These are phyloP conservation scores for Drosophila nigrodunni DNA, from an alignment of 1,140 invertebrate species.

Conservation along the genomic window DNA sequence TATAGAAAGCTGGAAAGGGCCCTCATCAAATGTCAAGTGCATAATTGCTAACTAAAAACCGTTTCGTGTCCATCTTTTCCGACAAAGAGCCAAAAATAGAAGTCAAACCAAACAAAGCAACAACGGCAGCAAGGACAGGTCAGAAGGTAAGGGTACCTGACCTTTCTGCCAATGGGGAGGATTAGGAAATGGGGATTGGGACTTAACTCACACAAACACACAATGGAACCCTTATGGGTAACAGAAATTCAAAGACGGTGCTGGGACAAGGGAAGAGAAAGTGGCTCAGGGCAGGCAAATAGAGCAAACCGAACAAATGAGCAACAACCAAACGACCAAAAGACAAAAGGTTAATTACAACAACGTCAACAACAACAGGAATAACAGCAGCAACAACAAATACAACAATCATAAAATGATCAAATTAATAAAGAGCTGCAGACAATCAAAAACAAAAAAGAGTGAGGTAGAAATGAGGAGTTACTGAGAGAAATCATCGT, in stretches of 20 bases:
- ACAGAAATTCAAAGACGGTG: slow-evolving; percentile 14
- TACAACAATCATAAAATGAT: slow-evolving; percentile 77
- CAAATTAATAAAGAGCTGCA: slow-evolving; percentile 79
- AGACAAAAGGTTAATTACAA: slow-evolving; percentile 83
- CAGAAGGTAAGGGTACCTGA: slow-evolving; percentile 21
- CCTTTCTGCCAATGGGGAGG: slow-evolving; percentile 10
- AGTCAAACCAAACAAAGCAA: slow-evolving; percentile 30
- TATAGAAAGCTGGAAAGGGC: slow-evolving; percentile 14
- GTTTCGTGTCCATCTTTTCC: slow-evolving; percentile 37
- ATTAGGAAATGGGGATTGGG: slow-evolving; percentile 6
- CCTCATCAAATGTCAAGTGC: slow-evolving; percentile 77
- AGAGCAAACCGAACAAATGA: slow-evolving; percentile 43
- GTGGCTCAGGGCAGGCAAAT: slow-evolving; percentile 41
- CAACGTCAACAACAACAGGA: slow-evolving; percentile 50
- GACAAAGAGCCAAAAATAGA: slow-evolving; percentile 45
- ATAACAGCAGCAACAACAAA: slow-evolving; percentile 53
- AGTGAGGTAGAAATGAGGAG: not conserved
- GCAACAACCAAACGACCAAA: slow-evolving; percentile 44
- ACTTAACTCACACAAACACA: slow-evolving; percentile 6
- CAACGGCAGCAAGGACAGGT: slow-evolving; percentile 23
- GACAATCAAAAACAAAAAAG: slow-evolving; percentile 61
- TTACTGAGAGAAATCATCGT: slow-evolving; percentile 6
- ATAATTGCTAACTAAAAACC: slow-evolving; percentile 69
- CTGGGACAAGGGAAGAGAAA: slow-evolving; percentile 22
- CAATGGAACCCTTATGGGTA: slow-evolving; percentile 46